Percentiles rank a stretch among this genome's conserved stretches.
phyloP scores from a whole-genome alignment of 2,113 vertebrate genomes.

The Oreotrochilus melanogaster region DNA sequence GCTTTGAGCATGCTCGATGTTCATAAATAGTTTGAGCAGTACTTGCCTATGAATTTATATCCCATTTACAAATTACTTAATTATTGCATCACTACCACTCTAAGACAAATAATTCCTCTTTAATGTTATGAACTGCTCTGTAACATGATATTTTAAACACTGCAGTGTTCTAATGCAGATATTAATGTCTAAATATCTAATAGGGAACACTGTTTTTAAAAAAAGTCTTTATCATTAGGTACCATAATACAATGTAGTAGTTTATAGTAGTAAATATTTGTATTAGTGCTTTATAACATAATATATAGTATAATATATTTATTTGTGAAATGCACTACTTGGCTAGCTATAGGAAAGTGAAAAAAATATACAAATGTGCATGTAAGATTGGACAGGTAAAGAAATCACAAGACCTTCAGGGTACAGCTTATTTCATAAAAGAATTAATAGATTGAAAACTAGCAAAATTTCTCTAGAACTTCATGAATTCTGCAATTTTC shows the following conservation, averaged over 20 bases:
- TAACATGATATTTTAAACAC: neutral
- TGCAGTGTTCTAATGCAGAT: neutral
- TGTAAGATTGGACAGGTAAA: neutral
- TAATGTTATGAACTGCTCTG: neutral
- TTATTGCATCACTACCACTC: neutral
- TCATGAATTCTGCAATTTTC: neutral
- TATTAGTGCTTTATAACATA: neutral
- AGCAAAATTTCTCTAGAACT: neutral
- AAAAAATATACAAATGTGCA: neutral
- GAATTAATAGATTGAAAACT: neutral
- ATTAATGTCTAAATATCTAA: neutral
- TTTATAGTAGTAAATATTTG: neutral
- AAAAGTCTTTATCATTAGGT: neutral
- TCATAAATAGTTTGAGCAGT: neutral
- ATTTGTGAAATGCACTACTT: neutral
- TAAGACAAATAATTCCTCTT: neutral
- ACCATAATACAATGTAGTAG: neutral
- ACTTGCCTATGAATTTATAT: neutral
- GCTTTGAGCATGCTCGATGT: neutral
- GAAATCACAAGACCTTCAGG: neutral
- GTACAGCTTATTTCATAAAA: neutral
- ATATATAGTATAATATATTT: neutral
- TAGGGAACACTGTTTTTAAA: neutral
- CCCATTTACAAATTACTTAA: neutral
- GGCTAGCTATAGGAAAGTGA: neutral